These are phyloP conservation scores for Cyrtonyx montezumae DNA, from an alignment of 2,113 vertebrate species.

Conservation along the genomic window DNA sequence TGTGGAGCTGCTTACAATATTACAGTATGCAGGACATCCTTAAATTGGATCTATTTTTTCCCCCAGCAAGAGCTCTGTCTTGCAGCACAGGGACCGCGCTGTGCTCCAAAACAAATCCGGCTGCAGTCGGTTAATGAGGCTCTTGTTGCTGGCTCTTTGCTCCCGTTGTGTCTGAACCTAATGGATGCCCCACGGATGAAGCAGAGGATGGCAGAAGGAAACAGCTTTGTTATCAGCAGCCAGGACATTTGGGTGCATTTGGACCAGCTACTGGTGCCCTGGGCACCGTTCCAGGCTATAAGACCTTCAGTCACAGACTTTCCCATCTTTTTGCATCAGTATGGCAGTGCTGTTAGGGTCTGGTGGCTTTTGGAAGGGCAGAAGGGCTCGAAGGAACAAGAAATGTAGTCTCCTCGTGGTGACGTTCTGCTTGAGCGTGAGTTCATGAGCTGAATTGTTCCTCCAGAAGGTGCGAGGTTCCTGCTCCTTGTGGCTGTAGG, in stretches of 20 bases:
- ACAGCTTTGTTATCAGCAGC: not conserved
- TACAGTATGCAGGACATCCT: not conserved
- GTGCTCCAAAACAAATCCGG: constrained; percentile 24
- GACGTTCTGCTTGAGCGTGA: not conserved
- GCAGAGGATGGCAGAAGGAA: not conserved
- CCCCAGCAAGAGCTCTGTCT: not conserved
- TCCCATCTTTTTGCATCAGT: not conserved
- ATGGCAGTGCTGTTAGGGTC: not conserved
- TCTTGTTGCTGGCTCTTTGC: constrained; percentile 30
- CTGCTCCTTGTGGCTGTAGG: not conserved
- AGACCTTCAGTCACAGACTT: not conserved
- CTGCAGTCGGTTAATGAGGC: constrained; percentile 31
- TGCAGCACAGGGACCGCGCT: fast-evolving
- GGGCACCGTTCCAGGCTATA: fast-evolving
- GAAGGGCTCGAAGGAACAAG: not conserved
- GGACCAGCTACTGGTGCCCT: not conserved
- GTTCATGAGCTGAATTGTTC: not conserved
- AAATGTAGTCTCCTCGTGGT: not conserved
- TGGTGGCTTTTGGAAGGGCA: not conserved
- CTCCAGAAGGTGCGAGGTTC: not conserved
- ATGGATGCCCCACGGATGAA: not conserved
- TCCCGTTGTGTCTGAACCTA: constrained; percentile 19
- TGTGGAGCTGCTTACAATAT: not conserved
- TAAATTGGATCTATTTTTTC: not conserved
- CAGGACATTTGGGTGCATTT: not conserved